Evolutionary conservation across 37 sponge, comb jelly and placozoan species (phyloP).

Genomic region (Amphimedon queenslandica): DNA sequence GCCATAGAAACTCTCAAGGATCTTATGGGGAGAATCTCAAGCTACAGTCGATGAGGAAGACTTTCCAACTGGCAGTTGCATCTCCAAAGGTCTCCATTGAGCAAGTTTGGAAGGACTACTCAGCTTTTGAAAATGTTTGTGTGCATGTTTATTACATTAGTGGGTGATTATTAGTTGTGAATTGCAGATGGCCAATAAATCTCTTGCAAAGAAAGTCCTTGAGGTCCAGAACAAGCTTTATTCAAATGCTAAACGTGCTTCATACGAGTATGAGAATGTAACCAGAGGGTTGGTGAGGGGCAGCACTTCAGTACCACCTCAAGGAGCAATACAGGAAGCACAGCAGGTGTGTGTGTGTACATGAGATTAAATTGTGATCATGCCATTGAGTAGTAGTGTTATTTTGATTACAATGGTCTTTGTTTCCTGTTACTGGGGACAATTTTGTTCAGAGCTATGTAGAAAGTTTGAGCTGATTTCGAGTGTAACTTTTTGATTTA

Average conservation of each 20-base stretch:
- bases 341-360: no score
- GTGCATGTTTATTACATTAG: background rate
- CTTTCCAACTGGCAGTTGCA: slow-evolving; percentile 77
- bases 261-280: slow-evolving; percentile 71
- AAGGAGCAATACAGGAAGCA: slow-evolving; percentile 68
- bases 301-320: slow-evolving; percentile 71
- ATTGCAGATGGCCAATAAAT: slow-evolving; percentile 67
- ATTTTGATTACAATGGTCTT: no score
- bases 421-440: background rate
- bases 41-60: slow-evolving; percentile 58
- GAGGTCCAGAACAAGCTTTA: slow-evolving; percentile 66
- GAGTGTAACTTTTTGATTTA: no score
- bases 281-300: slow-evolving; percentile 61
- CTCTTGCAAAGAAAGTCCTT: slow-evolving; percentile 61
- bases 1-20: slow-evolving; percentile 59
- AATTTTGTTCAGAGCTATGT: no score
- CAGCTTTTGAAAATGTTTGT: slow-evolving; percentile 80
- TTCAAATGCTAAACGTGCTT: slow-evolving; percentile 65
- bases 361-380: no score
- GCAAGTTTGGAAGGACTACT: slow-evolving; percentile 89
- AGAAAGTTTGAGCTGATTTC: no score
- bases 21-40: slow-evolving; percentile 94
- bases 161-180: background rate
- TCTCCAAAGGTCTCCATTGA: slow-evolving; percentile 78
- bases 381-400: no score